Conservation (phyloP, 1,140 invertebrate genomes). For the Sminthurides bifidus region DNA sequence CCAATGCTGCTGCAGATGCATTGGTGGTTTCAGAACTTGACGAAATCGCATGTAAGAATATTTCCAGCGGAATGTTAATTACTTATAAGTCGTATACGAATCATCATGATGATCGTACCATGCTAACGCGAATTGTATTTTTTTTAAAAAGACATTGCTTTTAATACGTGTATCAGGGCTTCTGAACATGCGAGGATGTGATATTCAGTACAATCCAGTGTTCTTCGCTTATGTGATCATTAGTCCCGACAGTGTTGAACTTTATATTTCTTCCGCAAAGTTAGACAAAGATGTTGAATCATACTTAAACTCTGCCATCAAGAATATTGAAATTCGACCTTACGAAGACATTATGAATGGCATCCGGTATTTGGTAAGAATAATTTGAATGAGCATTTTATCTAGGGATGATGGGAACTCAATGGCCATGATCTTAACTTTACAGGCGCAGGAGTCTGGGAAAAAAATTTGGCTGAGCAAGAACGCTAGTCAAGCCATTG, state of each 20-base stretch:
- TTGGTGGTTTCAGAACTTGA: conserved; percentile 73
- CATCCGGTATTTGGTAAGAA: neutral
- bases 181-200: conserved; percentile 82
- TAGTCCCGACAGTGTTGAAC: conserved; percentile 43
- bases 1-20: conserved; percentile 51
- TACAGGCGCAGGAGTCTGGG: neutral
- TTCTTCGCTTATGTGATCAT: conserved; percentile 85
- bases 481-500: conserved; percentile 20
- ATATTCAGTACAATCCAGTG: conserved; percentile 92
- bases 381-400: too few relatives aligned
- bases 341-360: too few relatives aligned
- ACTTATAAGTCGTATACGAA: too few relatives aligned
- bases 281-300: conserved; percentile 37
- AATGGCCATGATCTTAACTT: too few relatives aligned
- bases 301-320: neutral
- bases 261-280: conserved; percentile 54
- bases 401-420: too few relatives aligned
- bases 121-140: too few relatives aligned
- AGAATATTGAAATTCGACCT: conserved; percentile 32
- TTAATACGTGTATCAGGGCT: conserved; percentile 56
- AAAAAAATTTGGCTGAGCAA: conserved; percentile 21
- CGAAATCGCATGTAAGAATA: conserved; percentile 68
- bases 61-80: too few relatives aligned
- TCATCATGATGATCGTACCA: too few relatives aligned
- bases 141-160: too few relatives aligned